phyloP scores from a whole-genome alignment of 2,113 vertebrate genomes.

The Bucco capensis region DNA sequence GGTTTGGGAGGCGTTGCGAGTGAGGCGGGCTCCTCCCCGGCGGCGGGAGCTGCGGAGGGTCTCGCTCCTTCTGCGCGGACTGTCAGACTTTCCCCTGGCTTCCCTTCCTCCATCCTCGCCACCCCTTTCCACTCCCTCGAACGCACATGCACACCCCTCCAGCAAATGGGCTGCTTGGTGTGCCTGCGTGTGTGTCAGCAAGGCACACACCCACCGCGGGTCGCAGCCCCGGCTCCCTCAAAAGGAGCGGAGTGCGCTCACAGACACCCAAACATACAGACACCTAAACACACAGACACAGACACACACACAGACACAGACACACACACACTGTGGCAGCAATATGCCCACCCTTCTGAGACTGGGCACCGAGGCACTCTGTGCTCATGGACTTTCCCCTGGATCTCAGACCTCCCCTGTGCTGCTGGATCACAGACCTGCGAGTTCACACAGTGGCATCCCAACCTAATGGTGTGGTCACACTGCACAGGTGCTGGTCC shows the following conservation, averaged over 20 bases:
- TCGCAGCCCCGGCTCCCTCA: neutral
- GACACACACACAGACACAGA: no score
- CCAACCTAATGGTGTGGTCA: neutral
- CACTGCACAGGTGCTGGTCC: neutral
- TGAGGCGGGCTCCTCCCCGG: conserved; percentile 1
- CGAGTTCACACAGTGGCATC: neutral
- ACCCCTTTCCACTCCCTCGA: conserved; percentile 59
- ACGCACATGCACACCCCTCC: conserved; percentile 53
- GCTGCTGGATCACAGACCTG: fast-evolving
- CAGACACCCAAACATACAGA: fast-evolving
- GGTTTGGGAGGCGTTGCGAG: neutral
- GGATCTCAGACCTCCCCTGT: neutral
- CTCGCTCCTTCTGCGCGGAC: conserved; percentile 41
- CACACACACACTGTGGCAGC: fast-evolving
- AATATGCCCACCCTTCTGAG: fast-evolving
- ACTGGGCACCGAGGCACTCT: neutral
- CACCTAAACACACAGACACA: no score
- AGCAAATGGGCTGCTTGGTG: conserved; percentile 48
- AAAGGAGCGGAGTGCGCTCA: fast-evolving
- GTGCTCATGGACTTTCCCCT: fast-evolving
- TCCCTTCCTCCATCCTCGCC: conserved; percentile 44
- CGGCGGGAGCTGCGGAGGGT: conserved; percentile 11
- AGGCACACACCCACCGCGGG: neutral
- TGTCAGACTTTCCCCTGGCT: conserved; percentile 48
- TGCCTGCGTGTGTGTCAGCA: neutral